Evolutionary conservation across 2,888 invertebrate species (phyloP), one percentile per base, ranked within the genome.

Genomic region (Anticlea derivata): DNA sequence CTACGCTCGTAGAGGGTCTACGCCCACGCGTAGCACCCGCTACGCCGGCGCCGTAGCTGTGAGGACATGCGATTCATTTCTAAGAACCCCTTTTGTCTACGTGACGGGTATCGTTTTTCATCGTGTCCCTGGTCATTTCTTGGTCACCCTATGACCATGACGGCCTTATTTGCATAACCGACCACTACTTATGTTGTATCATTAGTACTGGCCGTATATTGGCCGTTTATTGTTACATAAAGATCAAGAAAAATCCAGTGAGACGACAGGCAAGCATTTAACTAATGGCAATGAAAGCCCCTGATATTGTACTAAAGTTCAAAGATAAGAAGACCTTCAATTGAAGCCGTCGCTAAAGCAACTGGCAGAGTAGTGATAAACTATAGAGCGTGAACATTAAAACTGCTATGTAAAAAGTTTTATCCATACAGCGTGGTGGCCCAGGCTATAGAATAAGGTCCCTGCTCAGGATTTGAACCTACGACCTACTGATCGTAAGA

Each of bases 11-110:
- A 66, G 65, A 49, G 60, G 51, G 57, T 60, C 70, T 70, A 73
- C 79, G 68, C 78, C 78, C 75, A 77, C 78, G 75, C 78, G 67
- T 71, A 73, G 73, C 68, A 61, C 20, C 66, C 17, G 26, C 29
- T 27, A 20, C 17, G 31, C n/a, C 34, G 17, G 33, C 31, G 13
- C 23, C 7, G 31, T 8, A 22, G 40, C 40, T 31, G 11, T 13
- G 31, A 31, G 41, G 13, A 30, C 29, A 20, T 12, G 8, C 11
- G 12, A 20, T 22, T 24, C n/a, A 37, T 24, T 7, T 10, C 24
- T 10, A 2, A 27, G 27, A 5, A 1, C 27, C 8, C 10, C 1
- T 17, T 17, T 17, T 17, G 17, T 3, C 4, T 17, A 17, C 17
- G 17, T 4, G 27, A 5, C 10, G 5, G 10, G n/a, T n/a, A n/a